Base-by-base conservation (phyloP, 2,113 vertebrate genomes). In the Lepisosteus oculatus region DNA sequence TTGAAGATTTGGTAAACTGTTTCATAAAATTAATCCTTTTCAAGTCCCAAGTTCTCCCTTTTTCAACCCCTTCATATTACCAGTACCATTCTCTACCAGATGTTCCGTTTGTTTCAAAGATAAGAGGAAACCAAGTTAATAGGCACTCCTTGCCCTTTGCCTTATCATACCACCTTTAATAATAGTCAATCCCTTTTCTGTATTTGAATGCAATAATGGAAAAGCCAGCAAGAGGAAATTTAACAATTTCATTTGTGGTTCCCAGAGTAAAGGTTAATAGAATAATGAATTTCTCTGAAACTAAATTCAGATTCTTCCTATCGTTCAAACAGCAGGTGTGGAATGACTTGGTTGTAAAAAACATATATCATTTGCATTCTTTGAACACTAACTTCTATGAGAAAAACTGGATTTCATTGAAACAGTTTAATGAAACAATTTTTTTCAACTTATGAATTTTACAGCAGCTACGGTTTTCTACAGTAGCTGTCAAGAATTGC, bases 281-380 rank as follows among this genome's bases (percentile, higher is more conserved):
- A 73, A 80, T 85, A 87, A 90, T 85, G 76, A 85, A 87, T 83
- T 90, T 83, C 79, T 84, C 75, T 76, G 82, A 87, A 90, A 87
- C 81, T 86, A 89, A 83, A 72, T 80, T 75, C 76, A 80, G 77
- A 76, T 61, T 80, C 80, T 68, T 54, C 15, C 72, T 69, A 82
- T 84, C 74, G 82, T 83, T 86, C 82, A 83, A 70, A 51, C 79
- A 80, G 74, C 62, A 12, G 82, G 85, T 80, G 78, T 83, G 83
- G 87, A 89, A 89, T 87, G 84, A 86, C 74, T 66, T 85, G 77
- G 81, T 82, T 83, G 87, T 85, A 85, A 84, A 77, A 61, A 79
- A 77, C 78, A 67, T 17, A 55, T 75, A 77, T 79, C 80, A 87
- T 84, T 81, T 80, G 69, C 76, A 82, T 78, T 79, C 73, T 6